Evolutionary conservation across 2,888 invertebrate genomes (phyloP), one percentile per base, ranked within the genome.

Genomic region (Cotesia congregata): DNA sequence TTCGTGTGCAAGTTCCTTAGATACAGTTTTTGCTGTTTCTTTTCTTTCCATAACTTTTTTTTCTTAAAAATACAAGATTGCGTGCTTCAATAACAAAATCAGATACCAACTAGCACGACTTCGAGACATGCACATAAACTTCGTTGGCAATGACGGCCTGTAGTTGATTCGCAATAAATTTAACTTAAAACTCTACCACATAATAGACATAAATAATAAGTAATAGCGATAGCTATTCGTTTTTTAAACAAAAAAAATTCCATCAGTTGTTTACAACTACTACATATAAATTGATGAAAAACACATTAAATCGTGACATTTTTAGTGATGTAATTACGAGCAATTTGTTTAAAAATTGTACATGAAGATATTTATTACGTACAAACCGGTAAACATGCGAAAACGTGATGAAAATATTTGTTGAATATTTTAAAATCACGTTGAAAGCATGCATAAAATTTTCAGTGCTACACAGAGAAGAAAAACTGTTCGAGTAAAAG

Each of bases 81-180:
- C 77, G 77, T 77, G 77, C 60, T 39, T 15, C 50, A 72, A 39
- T 20, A 69, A 69, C 64, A 65, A 39, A 60, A 70, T 77, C 67
- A 39, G 60, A 77, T 17, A 76, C 67, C 72, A 62, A 20, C 64
- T 65, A 65, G 38, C 69, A 72, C 50, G 72, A 68, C 68, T 69
- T 65, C 64, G 20, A 70, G 40, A 73, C 77, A 75, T 75, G 78
- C 76, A 76, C 74, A 69, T 75, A 69, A 77, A 50, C 74, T 77
- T 75, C 30, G 72, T 65, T 73, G 40, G 64, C 69, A 76, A 73
- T 77, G 74, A 80, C 77, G 60, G 60, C 69, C 73, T 77, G 75
- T 72, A 78, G 78, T 76, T 80, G 78, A 81, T 81, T 81, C 72
- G 75, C 74, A 78, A 80, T 80, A 78, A 81, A 81, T 79, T 78